Conservation (phyloP, 1,140 invertebrate genomes). For the Zaprionus ghesquierei region DNA sequence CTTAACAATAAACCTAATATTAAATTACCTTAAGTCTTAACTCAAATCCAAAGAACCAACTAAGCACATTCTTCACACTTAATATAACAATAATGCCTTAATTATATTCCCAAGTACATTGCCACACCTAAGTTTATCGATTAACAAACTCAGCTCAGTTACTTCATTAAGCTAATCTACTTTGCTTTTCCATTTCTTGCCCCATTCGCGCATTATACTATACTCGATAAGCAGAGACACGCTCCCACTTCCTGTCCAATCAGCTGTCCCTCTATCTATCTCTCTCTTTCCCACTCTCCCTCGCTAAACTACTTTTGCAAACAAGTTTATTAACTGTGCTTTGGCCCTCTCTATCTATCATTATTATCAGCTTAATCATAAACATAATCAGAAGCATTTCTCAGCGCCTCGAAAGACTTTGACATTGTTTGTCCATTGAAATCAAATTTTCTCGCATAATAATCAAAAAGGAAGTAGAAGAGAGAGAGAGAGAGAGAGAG, state of each 20-base stretch:
- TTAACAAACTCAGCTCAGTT: neutral
- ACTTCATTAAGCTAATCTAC: neutral
- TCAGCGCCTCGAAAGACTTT: neutral
- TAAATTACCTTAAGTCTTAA: too few relatives aligned
- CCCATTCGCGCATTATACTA: neutral
- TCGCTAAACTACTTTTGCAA: neutral
- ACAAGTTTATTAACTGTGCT: slow-evolving; percentile 9
- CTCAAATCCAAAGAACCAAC: too few relatives aligned
- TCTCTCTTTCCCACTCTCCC: neutral
- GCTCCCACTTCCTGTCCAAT: slow-evolving; percentile 6
- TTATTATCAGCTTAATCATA: slow-evolving; percentile 24
- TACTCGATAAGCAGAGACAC: too few relatives aligned
- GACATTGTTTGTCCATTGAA: slow-evolving; percentile 4
- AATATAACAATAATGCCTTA: neutral
- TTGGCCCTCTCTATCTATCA: slow-evolving; percentile 6
- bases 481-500: too few relatives aligned
- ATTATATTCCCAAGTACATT: neutral
- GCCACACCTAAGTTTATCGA: neutral
- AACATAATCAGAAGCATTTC: slow-evolving; percentile 18
- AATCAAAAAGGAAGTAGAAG: neutral
- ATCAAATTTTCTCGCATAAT: slow-evolving; percentile 9
- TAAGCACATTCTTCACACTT: neutral
- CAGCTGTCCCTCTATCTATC: neutral
- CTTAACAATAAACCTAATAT: too few relatives aligned
- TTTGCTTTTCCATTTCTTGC: neutral